Percentiles rank a stretch among this genome's conserved stretches.
These are phyloP conservation scores for Mesocentrotus franciscanus DNA, from an alignment of 53 echinoderm and acorn worm species.

Conservation along the genomic window DNA sequence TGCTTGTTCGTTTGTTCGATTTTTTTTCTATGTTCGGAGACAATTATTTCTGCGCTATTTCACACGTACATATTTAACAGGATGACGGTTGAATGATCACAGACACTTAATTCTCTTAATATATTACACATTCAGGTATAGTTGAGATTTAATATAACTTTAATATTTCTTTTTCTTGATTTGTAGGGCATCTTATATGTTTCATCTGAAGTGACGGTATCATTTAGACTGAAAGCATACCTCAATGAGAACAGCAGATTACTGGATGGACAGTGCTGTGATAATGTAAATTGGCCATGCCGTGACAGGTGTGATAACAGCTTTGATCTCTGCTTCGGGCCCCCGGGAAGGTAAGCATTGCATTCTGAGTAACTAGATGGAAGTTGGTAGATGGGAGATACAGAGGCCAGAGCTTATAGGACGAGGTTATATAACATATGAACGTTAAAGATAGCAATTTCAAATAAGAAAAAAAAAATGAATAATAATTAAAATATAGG, in stretches of 20 bases:
- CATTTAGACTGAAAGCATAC: constrained; percentile 50
- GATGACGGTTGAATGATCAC: too few species aligned
- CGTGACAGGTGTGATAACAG: constrained; percentile 63
- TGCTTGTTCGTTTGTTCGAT: too few species aligned
- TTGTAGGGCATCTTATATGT: constrained; percentile 1
- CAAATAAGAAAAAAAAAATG: background rate
- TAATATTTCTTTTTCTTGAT: background rate
- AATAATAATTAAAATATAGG: too few species aligned
- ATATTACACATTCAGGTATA: too few species aligned
- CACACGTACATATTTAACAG: too few species aligned
- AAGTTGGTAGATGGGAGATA: background rate
- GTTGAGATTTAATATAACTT: too few species aligned
- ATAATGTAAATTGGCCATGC: constrained; percentile 38
- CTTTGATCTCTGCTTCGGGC: constrained; percentile 57
- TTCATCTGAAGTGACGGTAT: constrained; percentile 54
- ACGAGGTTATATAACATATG: background rate
- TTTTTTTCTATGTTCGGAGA: too few species aligned
- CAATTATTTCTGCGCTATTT: too few species aligned
- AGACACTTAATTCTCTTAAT: too few species aligned
- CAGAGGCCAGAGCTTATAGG: background rate
- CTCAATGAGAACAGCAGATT: constrained; percentile 46
- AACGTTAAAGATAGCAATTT: background rate
- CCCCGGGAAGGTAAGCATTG: constrained; percentile 60
- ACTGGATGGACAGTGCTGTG: constrained; percentile 61
- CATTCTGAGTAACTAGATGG: background rate